Percentiles rank a stretch among this genome's conserved stretches.
Evolutionary conservation across 2,888 invertebrate genomes (phyloP).

Genomic region (Leptopilina myrica): DNA sequence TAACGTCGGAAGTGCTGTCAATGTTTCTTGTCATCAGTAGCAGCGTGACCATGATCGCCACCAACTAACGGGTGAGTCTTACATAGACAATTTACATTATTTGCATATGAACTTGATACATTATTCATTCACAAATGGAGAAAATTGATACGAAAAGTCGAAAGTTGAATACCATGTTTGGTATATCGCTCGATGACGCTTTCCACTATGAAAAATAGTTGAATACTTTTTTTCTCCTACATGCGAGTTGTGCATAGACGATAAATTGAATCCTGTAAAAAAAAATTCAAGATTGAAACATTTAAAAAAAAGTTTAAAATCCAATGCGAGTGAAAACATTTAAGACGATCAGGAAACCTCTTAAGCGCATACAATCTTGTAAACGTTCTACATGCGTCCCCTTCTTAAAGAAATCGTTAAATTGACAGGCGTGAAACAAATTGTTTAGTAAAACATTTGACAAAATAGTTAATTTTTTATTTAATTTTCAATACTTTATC

Average conservation of each 20-base stretch:
- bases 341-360: conserved; percentile 28
- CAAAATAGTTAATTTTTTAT: too few species aligned
- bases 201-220: background rate
- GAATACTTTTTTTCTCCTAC: background rate
- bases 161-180: conserved; percentile 24
- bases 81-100: conserved; percentile 16
- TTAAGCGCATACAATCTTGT: conserved; percentile 9
- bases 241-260: too few species aligned
- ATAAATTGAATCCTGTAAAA: background rate
- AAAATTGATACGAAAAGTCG: conserved; percentile 15
- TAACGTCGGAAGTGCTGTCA: conserved; percentile 29
- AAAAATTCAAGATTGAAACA: conserved; percentile 20
- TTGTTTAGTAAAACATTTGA: too few species aligned
- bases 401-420: background rate
- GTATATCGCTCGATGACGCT: conserved; percentile 8
- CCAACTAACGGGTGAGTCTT: conserved; percentile 15
- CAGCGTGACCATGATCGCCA: conserved; percentile 15
- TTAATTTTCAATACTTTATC: too few species aligned
- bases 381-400: background rate
- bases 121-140: conserved; percentile 18
- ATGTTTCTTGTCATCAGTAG: conserved; percentile 30
- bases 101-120: conserved; percentile 26
- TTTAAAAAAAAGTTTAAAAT: background rate
- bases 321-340: background rate
- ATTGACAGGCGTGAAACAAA: too few species aligned